A percentile compares a stretch with the other conserved stretches of the same genome.
Evolutionary conservation across 23 tunicate genomes (phyloP).

Genomic region (Clavelina lepadiformis): DNA sequence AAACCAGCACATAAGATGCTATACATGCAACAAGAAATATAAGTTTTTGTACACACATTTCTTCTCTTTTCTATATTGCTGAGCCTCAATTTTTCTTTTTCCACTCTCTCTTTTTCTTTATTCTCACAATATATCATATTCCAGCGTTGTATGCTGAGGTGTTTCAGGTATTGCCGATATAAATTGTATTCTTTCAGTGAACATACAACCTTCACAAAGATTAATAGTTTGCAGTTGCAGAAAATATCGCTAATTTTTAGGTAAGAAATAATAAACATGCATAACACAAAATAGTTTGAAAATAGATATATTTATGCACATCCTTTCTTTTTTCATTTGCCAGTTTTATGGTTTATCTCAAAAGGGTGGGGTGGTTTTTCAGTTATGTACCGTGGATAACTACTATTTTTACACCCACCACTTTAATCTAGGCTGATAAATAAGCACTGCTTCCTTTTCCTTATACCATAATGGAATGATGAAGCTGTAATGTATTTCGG

Average conservation of each 20-base stretch:
- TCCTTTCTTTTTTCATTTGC: background rate
- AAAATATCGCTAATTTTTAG: no score
- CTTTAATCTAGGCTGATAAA: no score
- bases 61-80: conserved; percentile 15
- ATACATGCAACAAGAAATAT: background rate
- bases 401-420: no score
- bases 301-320: background rate
- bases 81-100: conserved; percentile 7
- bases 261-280: background rate
- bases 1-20: no score
- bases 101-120: conserved; percentile 28
- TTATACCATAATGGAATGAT: no score
- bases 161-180: conserved; percentile 62
- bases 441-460: no score
- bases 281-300: background rate
- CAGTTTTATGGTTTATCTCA: no score
- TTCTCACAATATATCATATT: conserved; percentile 42
- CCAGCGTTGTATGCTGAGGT: conserved; percentile 44
- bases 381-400: no score
- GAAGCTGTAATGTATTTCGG: no score
- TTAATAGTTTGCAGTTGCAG: no score
- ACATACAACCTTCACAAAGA: conserved; percentile 60
- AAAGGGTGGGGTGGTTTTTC: no score
- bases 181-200: conserved; percentile 57
- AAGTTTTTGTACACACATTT: conserved; percentile 3